A percentile compares a stretch with the other conserved stretches of the same genome.
These are phyloP conservation scores for Rhagologus leucostigma DNA, from an alignment of 2,113 vertebrate genomes.

Conservation along the genomic window DNA sequence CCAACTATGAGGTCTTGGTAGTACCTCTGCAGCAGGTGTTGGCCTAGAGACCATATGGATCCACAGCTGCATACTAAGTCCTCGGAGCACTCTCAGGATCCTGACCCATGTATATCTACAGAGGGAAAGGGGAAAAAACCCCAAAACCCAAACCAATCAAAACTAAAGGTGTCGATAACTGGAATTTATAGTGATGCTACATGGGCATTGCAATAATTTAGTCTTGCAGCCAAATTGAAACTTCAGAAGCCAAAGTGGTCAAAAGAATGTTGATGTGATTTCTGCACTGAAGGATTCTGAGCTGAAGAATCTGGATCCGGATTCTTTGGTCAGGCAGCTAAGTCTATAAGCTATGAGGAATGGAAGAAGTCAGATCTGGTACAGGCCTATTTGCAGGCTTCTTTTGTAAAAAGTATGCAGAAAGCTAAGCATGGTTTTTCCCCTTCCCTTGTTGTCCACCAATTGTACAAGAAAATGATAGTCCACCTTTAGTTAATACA, in stretches of 20 bases:
- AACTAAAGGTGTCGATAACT: background rate
- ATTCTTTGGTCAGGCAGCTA: background rate
- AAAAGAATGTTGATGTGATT: background rate
- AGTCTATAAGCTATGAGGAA: background rate
- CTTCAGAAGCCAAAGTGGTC: background rate
- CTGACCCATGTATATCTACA: conserved; percentile 11
- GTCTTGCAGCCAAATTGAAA: background rate
- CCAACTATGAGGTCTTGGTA: conserved; percentile 26
- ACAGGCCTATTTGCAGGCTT: background rate
- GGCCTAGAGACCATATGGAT: conserved; percentile 25
- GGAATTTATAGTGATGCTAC: background rate
- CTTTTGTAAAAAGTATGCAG: background rate
- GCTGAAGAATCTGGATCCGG: background rate
- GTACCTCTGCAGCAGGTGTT: conserved; percentile 41
- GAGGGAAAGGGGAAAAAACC: background rate
- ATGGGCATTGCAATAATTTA: background rate
- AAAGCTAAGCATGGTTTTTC: background rate
- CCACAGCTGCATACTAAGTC: conserved; percentile 36
- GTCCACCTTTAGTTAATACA: background rate
- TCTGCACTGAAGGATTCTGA: background rate
- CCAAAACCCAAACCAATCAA: background rate
- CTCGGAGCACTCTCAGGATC: conserved; percentile 17
- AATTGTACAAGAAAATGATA: background rate
- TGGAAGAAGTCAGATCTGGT: background rate
- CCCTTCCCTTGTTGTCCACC: background rate